Percentiles rank a stretch among this genome's conserved stretches.
phyloP scores from a whole-genome alignment of 2,113 vertebrate genomes.

The Carassius gibelio region DNA sequence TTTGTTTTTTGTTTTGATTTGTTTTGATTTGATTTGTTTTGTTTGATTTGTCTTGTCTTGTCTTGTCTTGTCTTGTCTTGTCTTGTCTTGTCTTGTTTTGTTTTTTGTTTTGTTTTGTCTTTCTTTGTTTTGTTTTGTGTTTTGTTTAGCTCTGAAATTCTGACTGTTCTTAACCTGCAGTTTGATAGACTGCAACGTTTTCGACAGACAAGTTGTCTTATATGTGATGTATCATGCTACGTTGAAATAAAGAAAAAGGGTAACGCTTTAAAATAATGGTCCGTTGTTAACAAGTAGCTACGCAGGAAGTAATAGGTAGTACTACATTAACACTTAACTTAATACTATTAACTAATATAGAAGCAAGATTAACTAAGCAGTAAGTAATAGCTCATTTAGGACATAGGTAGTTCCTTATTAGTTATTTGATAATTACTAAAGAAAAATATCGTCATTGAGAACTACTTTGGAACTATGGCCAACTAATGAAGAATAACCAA shows the following conservation, averaged over 20 bases:
- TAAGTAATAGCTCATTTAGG: no score
- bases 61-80: not conserved
- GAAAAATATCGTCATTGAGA: no score
- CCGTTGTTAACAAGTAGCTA: no score
- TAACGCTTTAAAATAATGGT: no score
- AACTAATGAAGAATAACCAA: no score
- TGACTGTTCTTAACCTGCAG: not conserved
- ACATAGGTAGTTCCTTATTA: no score
- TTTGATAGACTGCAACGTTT: not conserved
- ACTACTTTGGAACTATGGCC: no score
- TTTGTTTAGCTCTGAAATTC: slow-evolving; percentile 1
- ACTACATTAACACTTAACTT: no score
- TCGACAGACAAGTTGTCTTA: not conserved
- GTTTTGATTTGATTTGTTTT: not conserved
- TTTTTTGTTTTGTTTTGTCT: not conserved
- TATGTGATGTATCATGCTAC: not conserved
- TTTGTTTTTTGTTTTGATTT: not conserved
- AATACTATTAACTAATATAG: no score
- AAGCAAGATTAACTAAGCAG: no score
- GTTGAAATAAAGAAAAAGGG: not conserved
- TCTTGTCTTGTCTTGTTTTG: not conserved
- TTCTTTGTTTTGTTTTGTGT: not conserved
- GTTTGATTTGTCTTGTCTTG: not conserved
- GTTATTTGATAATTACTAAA: no score
- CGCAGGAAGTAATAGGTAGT: no score